Evolutionary conservation across 2,888 invertebrate genomes (phyloP).

Genomic region (Rutpela maculata): DNA sequence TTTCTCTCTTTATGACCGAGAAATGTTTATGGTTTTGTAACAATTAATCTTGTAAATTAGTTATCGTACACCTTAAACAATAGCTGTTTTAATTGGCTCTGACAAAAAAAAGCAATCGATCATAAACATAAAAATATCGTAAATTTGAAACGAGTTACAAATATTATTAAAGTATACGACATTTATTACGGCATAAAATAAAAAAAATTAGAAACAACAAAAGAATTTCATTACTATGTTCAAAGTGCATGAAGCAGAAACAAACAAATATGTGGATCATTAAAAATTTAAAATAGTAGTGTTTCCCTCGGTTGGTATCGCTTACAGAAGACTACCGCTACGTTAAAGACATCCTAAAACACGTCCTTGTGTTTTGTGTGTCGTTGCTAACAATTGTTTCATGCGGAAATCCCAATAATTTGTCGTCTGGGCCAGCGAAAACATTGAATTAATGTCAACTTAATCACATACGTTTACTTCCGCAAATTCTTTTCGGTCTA

Average conservation of each 20-base stretch:
- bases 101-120: neutral
- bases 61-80: neutral
- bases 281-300: constrained; percentile 12
- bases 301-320: neutral
- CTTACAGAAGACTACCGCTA: neutral
- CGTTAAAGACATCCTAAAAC: neutral
- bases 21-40: neutral
- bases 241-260: constrained; percentile 38
- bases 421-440: neutral
- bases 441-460: neutral
- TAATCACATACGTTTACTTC: neutral
- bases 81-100: neutral
- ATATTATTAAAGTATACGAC: constrained; percentile 22
- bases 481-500: neutral
- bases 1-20: neutral
- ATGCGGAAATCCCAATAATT: constrained; percentile 1
- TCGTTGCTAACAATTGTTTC: neutral
- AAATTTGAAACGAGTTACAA: constrained; percentile 1
- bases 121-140: constrained; percentile 1
- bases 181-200: constrained; percentile 13
- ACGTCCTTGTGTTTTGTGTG: neutral
- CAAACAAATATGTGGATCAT: constrained; percentile 38
- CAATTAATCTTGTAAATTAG: neutral
- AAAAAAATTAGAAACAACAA: constrained; percentile 28
- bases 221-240: constrained; percentile 42